Percentiles rank a stretch among this genome's conserved stretches.
phyloP scores from a whole-genome alignment of 2,888 invertebrate species.

The Darwinula stevensoni region DNA sequence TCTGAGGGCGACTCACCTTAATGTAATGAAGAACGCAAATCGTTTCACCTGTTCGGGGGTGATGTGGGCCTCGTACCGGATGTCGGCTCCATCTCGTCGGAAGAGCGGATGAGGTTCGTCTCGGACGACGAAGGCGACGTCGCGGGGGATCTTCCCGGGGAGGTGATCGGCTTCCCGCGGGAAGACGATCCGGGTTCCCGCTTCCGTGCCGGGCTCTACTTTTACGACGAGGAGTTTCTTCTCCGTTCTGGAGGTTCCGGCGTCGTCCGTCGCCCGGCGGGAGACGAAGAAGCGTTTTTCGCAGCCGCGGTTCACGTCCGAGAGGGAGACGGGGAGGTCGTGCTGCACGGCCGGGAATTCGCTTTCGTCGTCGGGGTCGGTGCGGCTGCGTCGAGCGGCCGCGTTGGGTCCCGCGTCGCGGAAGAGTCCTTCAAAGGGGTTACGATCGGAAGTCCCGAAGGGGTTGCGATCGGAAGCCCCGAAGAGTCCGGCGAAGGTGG shows the following conservation, averaged over 20 bases:
- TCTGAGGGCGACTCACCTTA: too few species aligned
- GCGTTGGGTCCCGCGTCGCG: too few species aligned
- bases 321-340: slow-evolving; percentile 66
- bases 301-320: slow-evolving; percentile 75
- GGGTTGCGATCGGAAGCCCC: slow-evolving; percentile 79
- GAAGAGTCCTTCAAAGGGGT: too few species aligned
- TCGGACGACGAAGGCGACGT: slow-evolving; percentile 81
- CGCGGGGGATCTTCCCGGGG: slow-evolving; percentile 74
- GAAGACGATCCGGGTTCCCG: slow-evolving; percentile 91
- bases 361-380: too few species aligned
- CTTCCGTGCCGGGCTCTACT: slow-evolving; percentile 92
- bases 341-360: slow-evolving; percentile 76
- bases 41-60: slow-evolving; percentile 63
- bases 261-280: slow-evolving; percentile 41
- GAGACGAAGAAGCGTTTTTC: slow-evolving; percentile 98
- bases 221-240: slow-evolving; percentile 84
- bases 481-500: slow-evolving; percentile 93
- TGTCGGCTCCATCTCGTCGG: slow-evolving; percentile 73
- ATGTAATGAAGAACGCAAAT: too few species aligned
- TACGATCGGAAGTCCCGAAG: slow-evolving; percentile 68
- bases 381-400: too few species aligned
- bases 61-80: slow-evolving; percentile 57
- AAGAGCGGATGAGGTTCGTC: slow-evolving; percentile 77
- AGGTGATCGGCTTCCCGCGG: slow-evolving; percentile 85
- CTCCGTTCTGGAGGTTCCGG: slow-evolving; percentile 55